These are phyloP conservation scores for Aphidoletes aphidimyza DNA, from an alignment of 2,888 invertebrate species.

Conservation along the genomic window DNA sequence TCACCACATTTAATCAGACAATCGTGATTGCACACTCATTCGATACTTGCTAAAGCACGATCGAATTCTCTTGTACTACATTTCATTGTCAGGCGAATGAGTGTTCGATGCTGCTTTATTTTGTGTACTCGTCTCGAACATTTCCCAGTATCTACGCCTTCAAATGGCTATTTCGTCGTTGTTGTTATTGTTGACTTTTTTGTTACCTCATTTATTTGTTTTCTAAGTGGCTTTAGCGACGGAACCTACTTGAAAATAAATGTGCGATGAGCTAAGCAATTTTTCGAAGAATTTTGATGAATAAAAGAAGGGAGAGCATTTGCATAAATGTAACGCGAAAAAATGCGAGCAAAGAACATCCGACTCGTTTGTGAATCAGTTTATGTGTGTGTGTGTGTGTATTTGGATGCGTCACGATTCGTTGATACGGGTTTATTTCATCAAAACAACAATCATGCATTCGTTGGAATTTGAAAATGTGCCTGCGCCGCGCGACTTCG, in stretches of 20 bases:
- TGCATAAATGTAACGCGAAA: neutral
- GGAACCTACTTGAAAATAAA: neutral
- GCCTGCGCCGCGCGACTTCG: no score
- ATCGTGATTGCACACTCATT: neutral
- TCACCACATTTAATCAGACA: neutral
- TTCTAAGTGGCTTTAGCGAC: neutral
- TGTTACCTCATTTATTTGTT: no score
- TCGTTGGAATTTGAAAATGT: neutral
- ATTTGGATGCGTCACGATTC: conserved; percentile 36
- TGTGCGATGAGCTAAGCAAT: no score
- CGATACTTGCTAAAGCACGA: neutral
- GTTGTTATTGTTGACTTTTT: no score
- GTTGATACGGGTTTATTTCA: neutral
- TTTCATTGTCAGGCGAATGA: neutral
- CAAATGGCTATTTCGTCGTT: no score
- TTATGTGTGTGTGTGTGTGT: no score
- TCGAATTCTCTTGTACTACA: neutral
- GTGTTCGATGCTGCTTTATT: no score
- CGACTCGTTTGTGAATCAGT: conserved; percentile 37
- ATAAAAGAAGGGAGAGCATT: no score
- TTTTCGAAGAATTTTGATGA: no score
- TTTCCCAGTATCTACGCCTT: no score
- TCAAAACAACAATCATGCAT: conserved; percentile 44
- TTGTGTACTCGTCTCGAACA: no score
- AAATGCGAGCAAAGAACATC: neutral